Conservation (phyloP, 53 echinoderm and acorn worm species). For the Echinarachnius parma region DNA sequence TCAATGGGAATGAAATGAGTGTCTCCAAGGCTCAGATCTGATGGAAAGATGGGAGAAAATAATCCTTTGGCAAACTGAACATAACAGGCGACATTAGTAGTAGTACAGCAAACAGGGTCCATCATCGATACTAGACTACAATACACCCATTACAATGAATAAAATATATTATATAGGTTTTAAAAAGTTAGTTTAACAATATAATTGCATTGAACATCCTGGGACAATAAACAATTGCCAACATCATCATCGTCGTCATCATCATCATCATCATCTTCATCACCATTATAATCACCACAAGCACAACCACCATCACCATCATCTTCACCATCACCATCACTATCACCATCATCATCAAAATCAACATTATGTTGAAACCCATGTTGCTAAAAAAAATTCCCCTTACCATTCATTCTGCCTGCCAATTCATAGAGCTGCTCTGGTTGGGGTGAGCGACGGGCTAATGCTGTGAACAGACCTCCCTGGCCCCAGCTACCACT, state of each 20-base stretch:
- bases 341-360: no score
- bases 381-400: neutral
- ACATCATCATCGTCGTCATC: neutral
- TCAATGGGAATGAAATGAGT: slow-evolving; percentile 77
- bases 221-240: neutral
- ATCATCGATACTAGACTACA: no score
- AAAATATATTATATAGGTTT: no score
- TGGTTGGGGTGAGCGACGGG: slow-evolving; percentile 66
- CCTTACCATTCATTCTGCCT: slow-evolving; percentile 90
- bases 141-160: no score
- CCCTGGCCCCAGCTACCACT: slow-evolving; percentile 95
- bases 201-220: no score
- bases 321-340: no score
- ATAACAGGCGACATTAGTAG: no score
- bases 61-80: no score
- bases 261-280: neutral
- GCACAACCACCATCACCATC: no score
- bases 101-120: no score
- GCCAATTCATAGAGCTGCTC: slow-evolving; percentile 74
- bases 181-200: no score
- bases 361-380: neutral
- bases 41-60: neutral
- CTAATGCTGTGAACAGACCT: slow-evolving; percentile 84
- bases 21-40: slow-evolving; percentile 91
- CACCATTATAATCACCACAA: no score